Percentiles rank a stretch among this genome's conserved stretches.
Conservation (phyloP, 2,888 invertebrate genomes). For the Melanotus villosus region DNA sequence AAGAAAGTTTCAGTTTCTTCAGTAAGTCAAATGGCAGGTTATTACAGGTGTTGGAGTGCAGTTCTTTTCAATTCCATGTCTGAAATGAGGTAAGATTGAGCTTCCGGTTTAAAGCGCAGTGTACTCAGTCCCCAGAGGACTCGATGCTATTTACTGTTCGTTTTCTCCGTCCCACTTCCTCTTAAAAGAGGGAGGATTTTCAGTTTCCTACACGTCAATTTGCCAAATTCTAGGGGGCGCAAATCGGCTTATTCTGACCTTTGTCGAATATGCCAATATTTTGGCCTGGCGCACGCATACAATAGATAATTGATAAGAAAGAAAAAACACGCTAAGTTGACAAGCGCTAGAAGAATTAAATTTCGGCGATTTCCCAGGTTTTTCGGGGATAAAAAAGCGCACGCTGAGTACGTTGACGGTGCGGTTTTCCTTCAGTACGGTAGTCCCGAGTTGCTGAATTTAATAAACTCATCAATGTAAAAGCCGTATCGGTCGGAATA, state of each 20-base stretch:
- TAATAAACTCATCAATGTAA: constrained; percentile 35
- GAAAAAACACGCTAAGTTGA: constrained; percentile 35
- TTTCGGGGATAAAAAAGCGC: too few relatives aligned
- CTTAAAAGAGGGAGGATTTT: background rate
- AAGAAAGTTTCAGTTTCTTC: background rate
- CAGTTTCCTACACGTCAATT: constrained; percentile 48
- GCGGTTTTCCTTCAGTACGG: too few relatives aligned
- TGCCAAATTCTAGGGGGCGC: constrained; percentile 47
- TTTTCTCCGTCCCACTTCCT: constrained; percentile 7
- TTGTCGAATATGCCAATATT: constrained; percentile 45
- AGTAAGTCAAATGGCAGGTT: constrained; percentile 16
- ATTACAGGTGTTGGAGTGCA: constrained; percentile 26
- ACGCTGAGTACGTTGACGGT: background rate
- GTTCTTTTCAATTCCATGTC: constrained; percentile 32
- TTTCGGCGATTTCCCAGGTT: constrained; percentile 1
- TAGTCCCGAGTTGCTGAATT: constrained; percentile 28
- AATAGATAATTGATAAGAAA: constrained; percentile 41
- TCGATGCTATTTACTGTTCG: constrained; percentile 21
- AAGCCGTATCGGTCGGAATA: constrained; percentile 31
- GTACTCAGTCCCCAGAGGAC: constrained; percentile 27
- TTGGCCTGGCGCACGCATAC: constrained; percentile 28
- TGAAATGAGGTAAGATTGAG: constrained; percentile 29
- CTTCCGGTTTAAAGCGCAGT: constrained; percentile 28
- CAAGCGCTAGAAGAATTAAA: constrained; percentile 34
- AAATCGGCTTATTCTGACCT: constrained; percentile 53